These are phyloP conservation scores for Zaprionus davidi DNA, from an alignment of 1,140 invertebrate species.

Conservation along the genomic window DNA sequence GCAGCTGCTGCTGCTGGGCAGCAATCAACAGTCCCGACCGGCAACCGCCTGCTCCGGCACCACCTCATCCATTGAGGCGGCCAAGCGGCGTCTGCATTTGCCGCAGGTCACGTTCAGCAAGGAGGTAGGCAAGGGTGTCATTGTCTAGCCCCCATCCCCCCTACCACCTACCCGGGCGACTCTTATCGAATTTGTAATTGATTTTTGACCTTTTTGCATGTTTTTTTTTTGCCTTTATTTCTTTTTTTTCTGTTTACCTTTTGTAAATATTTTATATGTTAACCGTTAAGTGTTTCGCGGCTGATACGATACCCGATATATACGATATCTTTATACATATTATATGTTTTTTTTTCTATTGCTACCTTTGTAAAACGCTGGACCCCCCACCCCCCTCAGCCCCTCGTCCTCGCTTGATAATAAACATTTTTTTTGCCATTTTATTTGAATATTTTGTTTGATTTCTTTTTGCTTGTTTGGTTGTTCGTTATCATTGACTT, in stretches of 20 bases:
- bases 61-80: conserved; percentile 85
- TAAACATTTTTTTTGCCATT: conserved; percentile 65
- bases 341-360: conserved; percentile 26
- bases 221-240: conserved; percentile 12
- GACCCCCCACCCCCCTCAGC: no score
- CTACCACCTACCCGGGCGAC: background rate
- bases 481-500: background rate
- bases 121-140: conserved; percentile 88
- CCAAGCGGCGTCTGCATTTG: conserved; percentile 87
- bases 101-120: conserved; percentile 93
- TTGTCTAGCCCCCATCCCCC: conserved; percentile 84
- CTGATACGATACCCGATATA: conserved; percentile 16
- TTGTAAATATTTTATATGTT: conserved; percentile 66
- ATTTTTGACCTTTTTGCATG: background rate
- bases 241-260: conserved; percentile 4
- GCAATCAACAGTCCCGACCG: conserved; percentile 73
- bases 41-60: conserved; percentile 86
- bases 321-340: conserved; percentile 2
- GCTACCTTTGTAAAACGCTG: background rate
- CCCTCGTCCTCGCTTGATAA: conserved; percentile 59
- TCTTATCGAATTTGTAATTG: conserved; percentile 16
- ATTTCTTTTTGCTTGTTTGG: conserved; percentile 22
- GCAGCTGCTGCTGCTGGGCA: conserved; percentile 25
- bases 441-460: conserved; percentile 23
- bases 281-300: conserved; percentile 31